Conservation (phyloP, 2,888 invertebrate species). For the Geotrupes spiniger region DNA sequence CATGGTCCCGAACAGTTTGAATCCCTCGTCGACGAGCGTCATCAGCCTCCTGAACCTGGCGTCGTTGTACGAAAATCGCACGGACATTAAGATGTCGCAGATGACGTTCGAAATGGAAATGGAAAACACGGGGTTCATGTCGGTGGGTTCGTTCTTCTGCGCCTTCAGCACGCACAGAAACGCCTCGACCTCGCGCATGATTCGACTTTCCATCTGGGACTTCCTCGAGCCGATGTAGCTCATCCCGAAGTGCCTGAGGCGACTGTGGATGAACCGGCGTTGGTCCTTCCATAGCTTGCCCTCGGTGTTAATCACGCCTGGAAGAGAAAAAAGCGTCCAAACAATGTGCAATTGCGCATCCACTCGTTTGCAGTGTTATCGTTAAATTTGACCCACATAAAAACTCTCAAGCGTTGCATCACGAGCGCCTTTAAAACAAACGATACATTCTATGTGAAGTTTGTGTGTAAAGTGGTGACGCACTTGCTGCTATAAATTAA, state of each 20-base stretch:
- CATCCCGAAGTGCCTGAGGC: slow-evolving; percentile 83
- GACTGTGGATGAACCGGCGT: slow-evolving; percentile 81
- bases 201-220: slow-evolving; percentile 78
- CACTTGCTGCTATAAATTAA: slow-evolving; percentile 9
- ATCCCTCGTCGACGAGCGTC: slow-evolving; percentile 87
- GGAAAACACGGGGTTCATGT: slow-evolving; percentile 73
- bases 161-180: slow-evolving; percentile 65
- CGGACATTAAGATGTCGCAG: slow-evolving; percentile 86
- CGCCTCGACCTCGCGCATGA: slow-evolving; percentile 78
- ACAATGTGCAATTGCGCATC: background rate
- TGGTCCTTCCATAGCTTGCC: slow-evolving; percentile 90
- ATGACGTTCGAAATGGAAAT: slow-evolving; percentile 87
- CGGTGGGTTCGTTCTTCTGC: slow-evolving; percentile 66
- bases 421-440: slow-evolving; percentile 4
- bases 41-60: slow-evolving; percentile 75
- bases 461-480: slow-evolving; percentile 13
- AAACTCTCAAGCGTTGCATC: slow-evolving; percentile 9
- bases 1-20: slow-evolving; percentile 80
- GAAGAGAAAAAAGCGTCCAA: background rate
- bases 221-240: slow-evolving; percentile 79
- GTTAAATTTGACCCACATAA: slow-evolving; percentile 14
- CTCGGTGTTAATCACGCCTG: slow-evolving; percentile 87
- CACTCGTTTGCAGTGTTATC: background rate
- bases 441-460: slow-evolving; percentile 12
- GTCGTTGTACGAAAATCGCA: slow-evolving; percentile 77